These are phyloP conservation scores for Meliscaeva auricollis DNA, from an alignment of 2,888 invertebrate genomes.

Conservation along the genomic window DNA sequence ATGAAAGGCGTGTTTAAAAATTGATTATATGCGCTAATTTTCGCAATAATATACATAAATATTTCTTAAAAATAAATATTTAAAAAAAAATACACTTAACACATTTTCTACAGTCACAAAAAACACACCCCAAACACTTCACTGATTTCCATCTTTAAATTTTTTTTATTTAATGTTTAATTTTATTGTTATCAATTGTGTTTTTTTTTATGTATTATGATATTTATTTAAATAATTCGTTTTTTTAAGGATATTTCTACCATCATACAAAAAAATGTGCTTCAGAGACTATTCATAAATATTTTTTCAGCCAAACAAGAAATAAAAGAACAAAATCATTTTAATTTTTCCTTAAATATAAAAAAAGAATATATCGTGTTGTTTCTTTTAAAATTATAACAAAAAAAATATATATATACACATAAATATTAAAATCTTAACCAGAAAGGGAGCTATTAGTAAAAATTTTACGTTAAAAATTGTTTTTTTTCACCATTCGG, in stretches of 20 bases:
- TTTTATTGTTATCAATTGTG: neutral
- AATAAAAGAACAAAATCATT: neutral
- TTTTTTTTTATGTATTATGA: conserved; percentile 16
- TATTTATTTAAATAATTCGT: conserved; percentile 13
- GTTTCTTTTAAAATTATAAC: neutral
- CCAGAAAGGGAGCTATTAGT: conserved; percentile 70
- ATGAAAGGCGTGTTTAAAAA: neutral
- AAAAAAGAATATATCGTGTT: neutral
- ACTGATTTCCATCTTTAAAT: conserved; percentile 41
- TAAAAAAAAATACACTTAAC: conserved; percentile 18
- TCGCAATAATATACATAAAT: neutral
- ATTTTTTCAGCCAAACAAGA: conserved; percentile 23
- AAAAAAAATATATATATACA: neutral
- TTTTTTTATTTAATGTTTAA: conserved; percentile 2
- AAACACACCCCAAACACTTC: conserved; percentile 36
- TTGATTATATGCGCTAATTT: neutral
- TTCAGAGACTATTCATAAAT: conserved; percentile 46
- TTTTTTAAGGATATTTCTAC: conserved; percentile 19
- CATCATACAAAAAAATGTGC: conserved; percentile 38
- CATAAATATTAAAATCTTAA: conserved; percentile 7
- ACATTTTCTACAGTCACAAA: conserved; percentile 48
- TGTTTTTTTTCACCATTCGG: conserved; percentile 25
- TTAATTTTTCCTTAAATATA: neutral
- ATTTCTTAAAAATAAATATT: neutral
- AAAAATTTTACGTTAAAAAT: conserved; percentile 7